phyloP scores from a whole-genome alignment of 2,113 vertebrate species.

The Burhinus bistriatus region DNA sequence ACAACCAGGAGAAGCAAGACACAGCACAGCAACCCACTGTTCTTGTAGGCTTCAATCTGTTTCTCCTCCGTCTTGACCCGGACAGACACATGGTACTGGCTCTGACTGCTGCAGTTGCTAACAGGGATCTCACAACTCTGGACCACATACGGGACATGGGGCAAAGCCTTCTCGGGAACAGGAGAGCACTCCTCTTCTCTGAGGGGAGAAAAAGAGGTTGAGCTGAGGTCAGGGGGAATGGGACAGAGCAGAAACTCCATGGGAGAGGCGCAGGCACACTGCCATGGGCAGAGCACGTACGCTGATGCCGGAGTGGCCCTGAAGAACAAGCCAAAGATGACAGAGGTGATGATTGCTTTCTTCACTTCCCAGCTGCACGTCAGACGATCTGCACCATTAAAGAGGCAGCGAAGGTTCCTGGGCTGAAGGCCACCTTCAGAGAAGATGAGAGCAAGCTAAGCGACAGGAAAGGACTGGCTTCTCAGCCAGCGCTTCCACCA shows the following conservation, averaged over 20 bases:
- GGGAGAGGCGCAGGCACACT: not conserved
- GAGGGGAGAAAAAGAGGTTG: not conserved
- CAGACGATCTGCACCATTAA: slow-evolving; percentile 50
- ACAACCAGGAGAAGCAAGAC: not conserved
- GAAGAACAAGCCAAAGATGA: slow-evolving; percentile 73
- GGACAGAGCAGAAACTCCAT: not conserved
- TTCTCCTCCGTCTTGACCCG: slow-evolving; percentile 17
- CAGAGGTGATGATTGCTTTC: not conserved
- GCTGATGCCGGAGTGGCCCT: not conserved
- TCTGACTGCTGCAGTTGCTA: not conserved
- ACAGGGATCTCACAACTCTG: slow-evolving; percentile 65
- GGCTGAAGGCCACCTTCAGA: slow-evolving; percentile 61
- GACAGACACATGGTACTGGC: slow-evolving; percentile 45
- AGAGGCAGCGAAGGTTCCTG: slow-evolving; percentile 71
- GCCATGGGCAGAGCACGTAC: slow-evolving; percentile 15
- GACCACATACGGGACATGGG: not conserved
- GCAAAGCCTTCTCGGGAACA: not conserved
- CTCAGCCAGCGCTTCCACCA: not conserved
- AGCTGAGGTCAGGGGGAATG: not conserved
- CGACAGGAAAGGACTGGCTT: not conserved
- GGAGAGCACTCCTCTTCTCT: slow-evolving; percentile 61
- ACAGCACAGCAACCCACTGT: slow-evolving; percentile 38
- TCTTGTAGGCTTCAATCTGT: not conserved
- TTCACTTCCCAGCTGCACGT: not conserved
- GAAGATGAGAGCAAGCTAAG: not conserved